phyloP scores from a whole-genome alignment of 2,113 vertebrate species.

The Grus americana region DNA sequence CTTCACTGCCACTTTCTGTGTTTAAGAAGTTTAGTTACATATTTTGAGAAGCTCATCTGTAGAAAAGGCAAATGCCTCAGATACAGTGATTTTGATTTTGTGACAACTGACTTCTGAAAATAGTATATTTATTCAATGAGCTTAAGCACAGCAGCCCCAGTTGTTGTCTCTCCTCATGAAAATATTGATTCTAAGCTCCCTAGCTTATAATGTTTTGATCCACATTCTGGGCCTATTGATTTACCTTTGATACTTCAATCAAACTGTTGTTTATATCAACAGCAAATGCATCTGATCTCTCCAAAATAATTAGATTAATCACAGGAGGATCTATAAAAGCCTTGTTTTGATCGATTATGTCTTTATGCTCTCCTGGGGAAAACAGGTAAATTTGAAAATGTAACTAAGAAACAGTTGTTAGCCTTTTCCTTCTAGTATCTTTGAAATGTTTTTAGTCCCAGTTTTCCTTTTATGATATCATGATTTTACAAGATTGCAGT shows the following conservation, averaged over 20 bases:
- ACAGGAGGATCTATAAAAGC: slow-evolving; percentile 24
- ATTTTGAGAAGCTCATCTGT: background rate
- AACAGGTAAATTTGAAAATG: slow-evolving; percentile 35
- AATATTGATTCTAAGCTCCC: slow-evolving; percentile 62
- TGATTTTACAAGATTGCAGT: background rate
- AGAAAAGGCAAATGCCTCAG: background rate
- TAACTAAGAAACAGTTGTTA: slow-evolving; percentile 23
- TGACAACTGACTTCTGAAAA: slow-evolving; percentile 37
- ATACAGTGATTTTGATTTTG: background rate
- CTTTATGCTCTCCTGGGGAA: slow-evolving; percentile 16
- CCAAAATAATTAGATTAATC: slow-evolving; percentile 54
- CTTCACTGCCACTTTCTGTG: background rate
- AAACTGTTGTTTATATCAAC: slow-evolving; percentile 26
- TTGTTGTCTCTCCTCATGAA: slow-evolving; percentile 45
- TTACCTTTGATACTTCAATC: slow-evolving; percentile 58
- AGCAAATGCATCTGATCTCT: slow-evolving; percentile 20
- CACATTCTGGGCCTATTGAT: slow-evolving; percentile 38
- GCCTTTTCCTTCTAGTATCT: slow-evolving; percentile 25
- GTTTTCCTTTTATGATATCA: slow-evolving; percentile 18
- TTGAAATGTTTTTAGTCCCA: slow-evolving; percentile 22
- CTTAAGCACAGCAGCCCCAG: background rate
- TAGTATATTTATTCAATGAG: slow-evolving; percentile 34
- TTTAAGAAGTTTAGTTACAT: background rate
- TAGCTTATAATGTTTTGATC: slow-evolving; percentile 56
- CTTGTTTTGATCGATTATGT: slow-evolving; percentile 45